phyloP scores from a whole-genome alignment of 2,888 invertebrate species.

The Sinotaia quadrata region DNA sequence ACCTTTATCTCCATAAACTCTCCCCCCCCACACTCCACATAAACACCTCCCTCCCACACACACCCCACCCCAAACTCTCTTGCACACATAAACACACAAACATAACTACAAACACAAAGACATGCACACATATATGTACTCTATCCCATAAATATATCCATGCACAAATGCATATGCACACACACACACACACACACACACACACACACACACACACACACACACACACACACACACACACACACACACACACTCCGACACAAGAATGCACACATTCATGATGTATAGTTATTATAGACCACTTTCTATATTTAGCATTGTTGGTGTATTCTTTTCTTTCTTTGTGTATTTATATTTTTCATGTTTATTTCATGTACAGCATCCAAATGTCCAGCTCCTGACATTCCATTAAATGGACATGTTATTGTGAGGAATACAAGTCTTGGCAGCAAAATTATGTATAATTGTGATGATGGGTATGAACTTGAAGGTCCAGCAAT shows the following conservation, averaged over 20 bases:
- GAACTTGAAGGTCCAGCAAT: constrained; percentile 38
- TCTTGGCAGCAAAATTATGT: constrained; percentile 46
- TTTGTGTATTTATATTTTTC: not conserved
- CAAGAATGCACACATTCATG: not conserved
- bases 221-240: constrained; percentile 11
- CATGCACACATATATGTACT: too few species aligned
- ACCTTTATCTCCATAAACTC: too few species aligned
- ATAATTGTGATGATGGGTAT: constrained; percentile 51
- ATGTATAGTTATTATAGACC: not conserved
- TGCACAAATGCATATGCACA: too few species aligned
- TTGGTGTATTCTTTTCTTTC: not conserved
- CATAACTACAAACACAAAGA: too few species aligned
- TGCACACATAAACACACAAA: too few species aligned
- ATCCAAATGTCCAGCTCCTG: constrained; percentile 40
- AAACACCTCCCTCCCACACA: not conserved
- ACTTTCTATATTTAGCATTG: not conserved
- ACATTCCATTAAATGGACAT: constrained; percentile 42
- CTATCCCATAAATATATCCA: too few species aligned
- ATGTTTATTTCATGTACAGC: constrained; percentile 29
- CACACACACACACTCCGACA: not conserved
- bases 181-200: too few species aligned
- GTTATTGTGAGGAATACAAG: constrained; percentile 34
- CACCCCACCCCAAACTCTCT: not conserved
- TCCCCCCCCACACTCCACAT: not conserved
- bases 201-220: too few species aligned